Evolutionary conservation across 2,888 invertebrate genomes (phyloP), one percentile per base, ranked within the genome.

Genomic region (Acanthacorydalis orientalis): DNA sequence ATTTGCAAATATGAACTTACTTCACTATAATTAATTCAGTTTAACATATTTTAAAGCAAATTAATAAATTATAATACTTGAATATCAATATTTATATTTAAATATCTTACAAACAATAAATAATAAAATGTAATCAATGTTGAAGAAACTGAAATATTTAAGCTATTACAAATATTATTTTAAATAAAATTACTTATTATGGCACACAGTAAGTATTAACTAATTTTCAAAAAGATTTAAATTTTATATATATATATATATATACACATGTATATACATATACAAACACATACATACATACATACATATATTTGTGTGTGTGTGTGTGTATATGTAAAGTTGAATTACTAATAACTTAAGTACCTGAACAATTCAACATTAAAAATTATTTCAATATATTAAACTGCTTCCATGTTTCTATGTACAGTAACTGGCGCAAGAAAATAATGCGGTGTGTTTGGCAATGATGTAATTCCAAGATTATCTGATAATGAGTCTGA

Each of bases 391-490:
- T 23, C 10, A 4, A 12, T 23, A 42, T 16, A 11, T 52, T 74
- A 77, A 52, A 78, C 78, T 32, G 86, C 82, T 62, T 90, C 90
- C 85, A 89, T 87, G 61, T 83, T 78, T 57, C 83, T 75, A 63
- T 91, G 90, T 48, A 91, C 90, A 46, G 87, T 89, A 31, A 90
- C 90, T n/a, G 88, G 84, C 43, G 86, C 89, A 56, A 89, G 70
- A 51, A 90, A 77, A 62, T 73, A 76, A 62, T 77, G 77, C 38
- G 68, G 65, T 1, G 37, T 59, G 48, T 57, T 59, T 31, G 63
- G 60, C 51, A 64, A 54, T 51, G 56, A 56, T 11, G 64, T 64
- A 42, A 59, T 57, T 54, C 51, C 53, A 43, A 41, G 54, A 54
- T 49, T 57, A 50, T 43, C 38, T 31, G 10, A 12, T 14, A 37